Base-by-base conservation (phyloP, 2,113 vertebrate genomes). In the Bostrychus sinensis region DNA sequence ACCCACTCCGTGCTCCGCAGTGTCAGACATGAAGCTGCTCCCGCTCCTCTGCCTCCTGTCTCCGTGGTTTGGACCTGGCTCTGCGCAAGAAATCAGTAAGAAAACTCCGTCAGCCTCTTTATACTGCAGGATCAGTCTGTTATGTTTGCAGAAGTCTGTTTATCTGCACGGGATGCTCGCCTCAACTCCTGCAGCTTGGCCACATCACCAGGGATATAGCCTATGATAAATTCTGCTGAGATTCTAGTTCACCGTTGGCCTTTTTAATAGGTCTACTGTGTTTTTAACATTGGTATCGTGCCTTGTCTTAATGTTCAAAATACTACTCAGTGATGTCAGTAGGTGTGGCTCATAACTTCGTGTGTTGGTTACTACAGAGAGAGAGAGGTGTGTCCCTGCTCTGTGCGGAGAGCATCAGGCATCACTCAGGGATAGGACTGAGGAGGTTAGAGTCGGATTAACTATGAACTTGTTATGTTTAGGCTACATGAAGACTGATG, bases 271-370 rank as follows among this genome's bases (percentile, higher is more conserved):
- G n/a, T n/a, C n/a, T n/a, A n/a, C n/a, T 34, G 11, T 1, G 2
- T 10, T 34, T 7, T 10, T 34, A 4, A 34, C 11, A 10, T 4
- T 38, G 37, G 1, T 10, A 3, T 7, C 37, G 37, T 38, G 37
- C 7, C 11, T 16, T 39, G 14, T 32, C 3, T 32, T 32, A 8
- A 7, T 32, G 30, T 8, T 7, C 5, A 32, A 32, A 32, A 32
- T 5, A 32, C 2, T 8, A 32, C 37, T 2, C 26, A 8, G 48
- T 8, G 48, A 30, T 14, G 16, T 51, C 25, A 51, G 28, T 28
- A 51, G 48, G 25, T 51, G 25, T 51, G 48, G 3, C 22, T 48
- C 45, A 3, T 51, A 50, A 51, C 26, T 51, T 51, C 7, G 13
- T 32, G 10, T 39, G 4, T 6, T 30, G 37, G 37, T 16, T 5